These are phyloP conservation scores for Aquatica leii DNA, from an alignment of 2,888 invertebrate genomes.

Conservation along the genomic window DNA sequence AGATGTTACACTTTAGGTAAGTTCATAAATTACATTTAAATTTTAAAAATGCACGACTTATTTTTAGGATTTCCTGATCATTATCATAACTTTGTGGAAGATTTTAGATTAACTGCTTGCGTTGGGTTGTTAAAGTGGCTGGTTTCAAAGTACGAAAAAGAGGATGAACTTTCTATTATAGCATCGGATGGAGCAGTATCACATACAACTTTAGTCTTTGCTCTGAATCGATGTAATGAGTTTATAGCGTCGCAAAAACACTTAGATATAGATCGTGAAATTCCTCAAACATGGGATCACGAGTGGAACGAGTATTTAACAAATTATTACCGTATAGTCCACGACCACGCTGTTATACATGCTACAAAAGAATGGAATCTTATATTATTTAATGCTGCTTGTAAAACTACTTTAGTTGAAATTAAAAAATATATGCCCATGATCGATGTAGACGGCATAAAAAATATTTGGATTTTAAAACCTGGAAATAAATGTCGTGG, in stretches of 20 bases:
- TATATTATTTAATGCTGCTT: conserved; percentile 57
- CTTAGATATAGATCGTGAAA: conserved; percentile 75
- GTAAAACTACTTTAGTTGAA: conserved; percentile 70
- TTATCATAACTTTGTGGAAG: conserved; percentile 83
- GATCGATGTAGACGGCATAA: conserved; percentile 82
- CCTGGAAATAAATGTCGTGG: conserved; percentile 92
- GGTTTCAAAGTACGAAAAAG: conserved; percentile 61
- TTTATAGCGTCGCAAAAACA: conserved; percentile 78
- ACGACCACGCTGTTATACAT: conserved; percentile 63
- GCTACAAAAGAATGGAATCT: conserved; percentile 44
- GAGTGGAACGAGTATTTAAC: conserved; percentile 91
- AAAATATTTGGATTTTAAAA: conserved; percentile 94
- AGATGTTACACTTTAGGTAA: conserved; percentile 83
- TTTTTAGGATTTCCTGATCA: conserved; percentile 75
- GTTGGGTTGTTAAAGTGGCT: conserved; percentile 84
- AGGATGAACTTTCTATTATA: conserved; percentile 67
- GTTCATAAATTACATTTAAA: too few species aligned
- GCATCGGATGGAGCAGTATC: conserved; percentile 74
- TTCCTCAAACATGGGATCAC: conserved; percentile 75
- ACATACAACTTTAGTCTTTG: conserved; percentile 79
- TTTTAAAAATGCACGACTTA: too few species aligned
- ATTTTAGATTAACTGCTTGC: conserved; percentile 90
- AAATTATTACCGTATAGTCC: conserved; percentile 73
- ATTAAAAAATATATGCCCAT: conserved; percentile 82
- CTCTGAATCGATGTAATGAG: conserved; percentile 79